phyloP scores from a whole-genome alignment of 1,140 invertebrate species.

The Coboldia fuscipes region DNA sequence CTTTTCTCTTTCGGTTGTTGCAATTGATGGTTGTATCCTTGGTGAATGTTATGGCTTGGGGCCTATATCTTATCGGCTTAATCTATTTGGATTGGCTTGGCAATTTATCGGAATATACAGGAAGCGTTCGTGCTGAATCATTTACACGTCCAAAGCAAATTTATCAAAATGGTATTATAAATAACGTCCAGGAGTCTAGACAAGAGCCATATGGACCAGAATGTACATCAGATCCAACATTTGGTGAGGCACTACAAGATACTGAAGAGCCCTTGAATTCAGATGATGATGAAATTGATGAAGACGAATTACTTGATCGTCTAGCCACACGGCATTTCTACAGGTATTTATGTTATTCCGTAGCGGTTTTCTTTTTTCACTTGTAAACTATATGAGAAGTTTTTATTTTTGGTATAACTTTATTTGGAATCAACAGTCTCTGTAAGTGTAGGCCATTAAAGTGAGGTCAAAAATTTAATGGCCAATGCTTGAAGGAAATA shows the following conservation, averaged over 20 bases:
- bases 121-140: slow-evolving; percentile 31
- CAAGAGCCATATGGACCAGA: slow-evolving; percentile 10
- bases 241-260: slow-evolving; percentile 9
- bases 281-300: slow-evolving; percentile 20
- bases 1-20: slow-evolving; percentile 5
- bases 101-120: too few relatives aligned
- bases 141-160: slow-evolving; percentile 29
- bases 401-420: not conserved
- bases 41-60: too few relatives aligned
- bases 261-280: slow-evolving; percentile 18
- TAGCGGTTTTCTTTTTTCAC: not conserved
- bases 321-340: slow-evolving; percentile 32
- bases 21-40: too few relatives aligned
- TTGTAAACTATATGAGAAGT: not conserved
- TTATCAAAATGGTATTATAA: slow-evolving; percentile 18
- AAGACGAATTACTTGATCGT: slow-evolving; percentile 26
- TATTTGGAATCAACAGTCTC: not conserved
- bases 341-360: slow-evolving; percentile 12
- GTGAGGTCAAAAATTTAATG: too few relatives aligned
- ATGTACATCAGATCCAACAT: slow-evolving; percentile 21
- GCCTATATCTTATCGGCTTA: too few relatives aligned
- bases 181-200: slow-evolving; percentile 11
- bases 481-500: too few relatives aligned
- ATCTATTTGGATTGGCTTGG: too few relatives aligned
- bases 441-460: too few relatives aligned